Evolutionary conservation across 2,797 vertebrate genomes (phyloP), one percentile per base, ranked within the genome.

Genomic region (Schizopygopsis pylzovi): DNA sequence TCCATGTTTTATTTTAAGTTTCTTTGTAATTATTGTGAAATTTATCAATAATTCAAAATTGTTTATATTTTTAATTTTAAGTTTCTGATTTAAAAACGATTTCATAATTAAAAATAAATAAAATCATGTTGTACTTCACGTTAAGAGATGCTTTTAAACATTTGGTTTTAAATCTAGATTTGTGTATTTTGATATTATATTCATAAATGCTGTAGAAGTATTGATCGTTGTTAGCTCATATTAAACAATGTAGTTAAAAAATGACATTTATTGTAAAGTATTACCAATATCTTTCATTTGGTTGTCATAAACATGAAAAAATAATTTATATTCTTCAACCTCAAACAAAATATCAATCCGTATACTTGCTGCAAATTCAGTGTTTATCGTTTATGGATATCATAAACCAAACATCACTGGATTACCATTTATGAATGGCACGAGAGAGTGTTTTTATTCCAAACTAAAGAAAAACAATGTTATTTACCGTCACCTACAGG

Each of bases 401-500:
- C 33, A 39, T 18, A 13, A 68, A 68, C 67, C 37, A 22, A 70
- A 41, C 65, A 10, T 20, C 16, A 39, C 1, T 70, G 12, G 22
- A 72, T 72, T 47, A 3, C 8, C 37, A 16, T 10, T 4, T 52
- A 33, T 75, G 79, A 37, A 71, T 80, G 79, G 84, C 89, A 89
- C 84, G 18, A 82, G 63, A 88, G 77, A 86, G 84, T 5, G 25
- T 41, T 87, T 85, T 70, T 52, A 80, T 63, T 72, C 49, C 82
- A 81, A 87, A 41, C 5, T 7, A 78, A 63, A 63, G 16, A 63
- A 87, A 90, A 76, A 76, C 61, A 67, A 41, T 54, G 56, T 63
- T 80, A 18, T 54, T 78, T 81, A 89, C 85, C 84, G 88, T 87
- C 90, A 73, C 88, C 88, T 91, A 88, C 90, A 86, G 83, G 86